Conservation (phyloP, 2,113 vertebrate genomes). For the Phalacrocorax aristotelis region DNA sequence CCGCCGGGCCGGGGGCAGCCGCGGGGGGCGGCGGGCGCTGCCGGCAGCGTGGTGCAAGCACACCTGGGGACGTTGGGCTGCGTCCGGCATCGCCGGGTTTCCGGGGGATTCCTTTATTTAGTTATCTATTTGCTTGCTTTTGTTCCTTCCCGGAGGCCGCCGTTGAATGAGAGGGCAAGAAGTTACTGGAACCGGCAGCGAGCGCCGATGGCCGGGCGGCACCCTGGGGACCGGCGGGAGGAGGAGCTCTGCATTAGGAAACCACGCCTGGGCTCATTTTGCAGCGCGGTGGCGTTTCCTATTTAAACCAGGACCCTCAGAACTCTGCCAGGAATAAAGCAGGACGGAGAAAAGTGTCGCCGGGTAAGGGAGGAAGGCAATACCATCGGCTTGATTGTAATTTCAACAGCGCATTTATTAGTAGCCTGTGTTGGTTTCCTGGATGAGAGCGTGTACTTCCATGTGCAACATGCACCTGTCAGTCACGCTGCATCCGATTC, state of each 20-base stretch:
- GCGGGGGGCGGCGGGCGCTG: fast-evolving
- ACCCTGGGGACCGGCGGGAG: not conserved
- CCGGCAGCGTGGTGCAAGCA: fast-evolving
- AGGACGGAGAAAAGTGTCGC: not conserved
- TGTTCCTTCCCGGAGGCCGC: not conserved
- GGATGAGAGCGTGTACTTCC: too few species aligned
- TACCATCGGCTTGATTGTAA: not conserved
- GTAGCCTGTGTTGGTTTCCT: not conserved
- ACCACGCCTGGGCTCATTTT: fast-evolving
- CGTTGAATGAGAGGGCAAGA: not conserved
- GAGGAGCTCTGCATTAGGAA: fast-evolving
- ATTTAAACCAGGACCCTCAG: fast-evolving
- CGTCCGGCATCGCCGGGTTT: fast-evolving
- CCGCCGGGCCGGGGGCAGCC: fast-evolving
- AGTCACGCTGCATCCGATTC: not conserved
- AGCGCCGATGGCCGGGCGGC: fast-evolving
- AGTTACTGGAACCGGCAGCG: fast-evolving
- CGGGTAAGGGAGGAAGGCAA: not conserved
- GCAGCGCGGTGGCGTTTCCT: not conserved
- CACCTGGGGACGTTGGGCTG: not conserved
- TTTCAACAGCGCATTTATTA: not conserved
- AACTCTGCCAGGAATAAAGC: not conserved
- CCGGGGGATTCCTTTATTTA: fast-evolving
- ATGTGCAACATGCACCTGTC: not conserved
- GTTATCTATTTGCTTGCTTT: not conserved